Base-by-base conservation (phyloP, 2,888 invertebrate species). In the Criorhina ranunculi region DNA sequence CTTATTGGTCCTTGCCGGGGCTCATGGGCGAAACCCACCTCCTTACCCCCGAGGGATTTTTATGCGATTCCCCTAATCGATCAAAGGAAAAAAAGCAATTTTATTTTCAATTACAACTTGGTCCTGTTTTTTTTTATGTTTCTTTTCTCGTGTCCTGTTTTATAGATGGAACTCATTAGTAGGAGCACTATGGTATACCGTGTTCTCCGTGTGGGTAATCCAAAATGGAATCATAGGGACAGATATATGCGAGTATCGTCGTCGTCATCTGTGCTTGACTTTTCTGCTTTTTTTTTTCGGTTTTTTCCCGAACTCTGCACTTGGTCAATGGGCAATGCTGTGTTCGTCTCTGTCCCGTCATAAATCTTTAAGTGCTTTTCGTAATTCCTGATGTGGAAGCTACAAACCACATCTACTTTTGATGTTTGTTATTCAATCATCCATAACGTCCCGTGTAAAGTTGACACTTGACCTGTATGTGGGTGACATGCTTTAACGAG, bases 81-180 rank as follows among this genome's bases (percentile, higher is more conserved):
- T 82, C 78, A 72, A 72, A 72, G 64, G 35, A 66, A 66, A 33
- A 69, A 73, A 73, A 82, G 64, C 70, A 78, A 78, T 82, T 78
- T 82, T 66, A 78, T 82, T 82, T 82, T 78, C 78, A 82, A 82
- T 82, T 82, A 82, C 82, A 78, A 78, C 57, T 77, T 59, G 33
- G 76, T 57, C 49, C 64, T 66, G 53, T 46, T 70, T 29, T 53
- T 12, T 37, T 57, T 40, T 40, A 67, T 40, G 19, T 29, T 49
- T 79, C 51, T 64, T 42, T 66, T 17, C 40, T 60, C 17, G 33
- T 44, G 49, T 64, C 51, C 31, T 70, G 35, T 24, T 59, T 64
- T 64, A 49, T 51, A 29, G 62, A 59, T 19, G 53, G 51, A 70
- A 70, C 42, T 72, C 78, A 82, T 82, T 78, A 78, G 24, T 24